phyloP scores from a whole-genome alignment of 2,888 invertebrate genomes.

The Troides helena region DNA sequence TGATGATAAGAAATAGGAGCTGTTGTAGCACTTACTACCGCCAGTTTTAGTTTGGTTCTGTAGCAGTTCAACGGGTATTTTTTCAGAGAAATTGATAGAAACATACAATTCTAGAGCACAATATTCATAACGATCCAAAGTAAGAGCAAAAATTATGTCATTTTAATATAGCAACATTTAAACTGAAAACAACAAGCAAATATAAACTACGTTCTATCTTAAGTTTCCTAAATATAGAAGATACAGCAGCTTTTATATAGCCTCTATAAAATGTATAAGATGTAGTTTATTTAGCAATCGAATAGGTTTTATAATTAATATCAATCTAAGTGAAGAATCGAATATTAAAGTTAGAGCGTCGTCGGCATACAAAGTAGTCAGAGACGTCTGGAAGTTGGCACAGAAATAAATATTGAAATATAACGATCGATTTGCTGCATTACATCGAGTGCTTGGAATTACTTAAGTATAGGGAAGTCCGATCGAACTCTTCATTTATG shows the following conservation, averaged over 20 bases:
- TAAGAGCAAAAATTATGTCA: no score
- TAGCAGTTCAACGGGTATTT: no score
- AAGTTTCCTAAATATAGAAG: not conserved
- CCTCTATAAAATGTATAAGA: not conserved
- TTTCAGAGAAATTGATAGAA: no score
- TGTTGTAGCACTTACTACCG: no score
- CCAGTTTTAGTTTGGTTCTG: no score
- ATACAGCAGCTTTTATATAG: not conserved
- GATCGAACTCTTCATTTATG: slow-evolving; percentile 1
- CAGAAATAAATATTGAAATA: slow-evolving; percentile 15
- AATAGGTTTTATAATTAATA: not conserved
- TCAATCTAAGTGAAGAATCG: not conserved
- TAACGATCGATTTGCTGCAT: slow-evolving; percentile 13
- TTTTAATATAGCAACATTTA: no score
- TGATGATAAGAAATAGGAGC: no score
- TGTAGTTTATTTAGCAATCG: not conserved
- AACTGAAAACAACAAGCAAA: no score
- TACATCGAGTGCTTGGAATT: not conserved
- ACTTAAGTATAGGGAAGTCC: not conserved
- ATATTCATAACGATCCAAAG: no score
- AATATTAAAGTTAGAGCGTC: not conserved
- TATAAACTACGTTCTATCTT: no score
- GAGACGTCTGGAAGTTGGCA: slow-evolving; percentile 6
- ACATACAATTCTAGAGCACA: no score
- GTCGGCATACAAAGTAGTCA: slow-evolving; percentile 21